Conservation (phyloP, 53 echinoderm and acorn worm species). For the Henricia sp. region DNA sequence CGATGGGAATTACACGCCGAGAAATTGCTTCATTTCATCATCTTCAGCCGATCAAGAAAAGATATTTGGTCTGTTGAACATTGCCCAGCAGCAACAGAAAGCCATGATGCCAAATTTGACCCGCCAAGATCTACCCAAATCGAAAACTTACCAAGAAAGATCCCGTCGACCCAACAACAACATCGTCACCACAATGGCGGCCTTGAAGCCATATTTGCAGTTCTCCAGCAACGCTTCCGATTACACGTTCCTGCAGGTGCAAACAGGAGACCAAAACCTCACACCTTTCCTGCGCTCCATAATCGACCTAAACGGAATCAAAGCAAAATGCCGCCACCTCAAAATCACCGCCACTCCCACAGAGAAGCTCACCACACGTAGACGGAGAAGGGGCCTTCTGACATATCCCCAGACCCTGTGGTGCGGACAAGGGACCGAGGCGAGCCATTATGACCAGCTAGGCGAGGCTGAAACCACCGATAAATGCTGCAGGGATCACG, state of each 20-base stretch:
- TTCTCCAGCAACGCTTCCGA: constrained; percentile 42
- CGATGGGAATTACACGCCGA: constrained; percentile 31
- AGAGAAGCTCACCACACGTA: not conserved
- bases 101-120: no score
- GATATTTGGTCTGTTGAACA: not conserved
- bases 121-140: no score
- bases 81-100: not conserved
- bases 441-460: constrained; percentile 34
- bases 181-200: not conserved
- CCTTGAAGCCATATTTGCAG: constrained; percentile 35
- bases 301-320: constrained; percentile 10
- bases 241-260: constrained; percentile 2
- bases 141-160: no score
- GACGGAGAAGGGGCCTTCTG: constrained; percentile 55
- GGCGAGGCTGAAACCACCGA: constrained; percentile 56
- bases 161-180: no score
- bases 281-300: constrained; percentile 35
- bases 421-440: constrained; percentile 67
- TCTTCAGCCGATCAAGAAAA: not conserved
- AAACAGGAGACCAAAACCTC: not conserved
- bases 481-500: constrained; percentile 66
- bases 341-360: not conserved
- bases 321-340: constrained; percentile 16
- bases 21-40: constrained; percentile 32
- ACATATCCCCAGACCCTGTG: constrained; percentile 70